Percentiles rank a stretch among this genome's conserved stretches.
These are phyloP conservation scores for Steinernema scapterisci DNA, from an alignment of 2,888 invertebrate species.

Conservation along the genomic window DNA sequence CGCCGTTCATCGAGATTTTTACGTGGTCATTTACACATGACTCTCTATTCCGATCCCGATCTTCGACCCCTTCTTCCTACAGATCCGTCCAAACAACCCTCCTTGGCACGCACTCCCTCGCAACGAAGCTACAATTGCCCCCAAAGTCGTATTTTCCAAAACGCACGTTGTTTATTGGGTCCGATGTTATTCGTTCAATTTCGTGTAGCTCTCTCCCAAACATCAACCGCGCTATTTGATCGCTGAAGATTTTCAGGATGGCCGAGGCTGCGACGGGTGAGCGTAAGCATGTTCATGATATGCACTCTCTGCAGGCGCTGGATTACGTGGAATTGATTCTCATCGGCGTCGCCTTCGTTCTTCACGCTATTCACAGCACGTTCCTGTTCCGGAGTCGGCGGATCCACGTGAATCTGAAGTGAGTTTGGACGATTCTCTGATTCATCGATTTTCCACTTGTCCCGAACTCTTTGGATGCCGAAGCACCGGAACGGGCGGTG, in stretches of 20 bases:
- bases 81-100: too few species aligned
- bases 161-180: too few species aligned
- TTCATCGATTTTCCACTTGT: not conserved
- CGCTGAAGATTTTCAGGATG: not conserved
- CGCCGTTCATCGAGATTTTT: too few species aligned
- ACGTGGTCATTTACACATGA: too few species aligned
- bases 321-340: conserved; percentile 19
- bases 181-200: not conserved
- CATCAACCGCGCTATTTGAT: not conserved
- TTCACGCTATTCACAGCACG: not conserved
- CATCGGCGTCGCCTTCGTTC: not conserved
- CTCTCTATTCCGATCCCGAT: too few species aligned
- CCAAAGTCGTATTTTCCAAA: too few species aligned
- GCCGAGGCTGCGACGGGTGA: not conserved
- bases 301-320: not conserved
- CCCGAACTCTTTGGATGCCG: too few species aligned
- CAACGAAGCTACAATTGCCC: too few species aligned
- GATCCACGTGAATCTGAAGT: conserved; percentile 16
- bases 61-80: too few species aligned
- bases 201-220: not conserved
- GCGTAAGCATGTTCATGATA: not conserved
- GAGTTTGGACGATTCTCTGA: not conserved
- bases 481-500: too few species aligned
- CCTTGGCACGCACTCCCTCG: too few species aligned
- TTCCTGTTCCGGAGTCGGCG: not conserved